phyloP scores from a whole-genome alignment of 2,113 vertebrate species.

The Monarcha castaneiventris region DNA sequence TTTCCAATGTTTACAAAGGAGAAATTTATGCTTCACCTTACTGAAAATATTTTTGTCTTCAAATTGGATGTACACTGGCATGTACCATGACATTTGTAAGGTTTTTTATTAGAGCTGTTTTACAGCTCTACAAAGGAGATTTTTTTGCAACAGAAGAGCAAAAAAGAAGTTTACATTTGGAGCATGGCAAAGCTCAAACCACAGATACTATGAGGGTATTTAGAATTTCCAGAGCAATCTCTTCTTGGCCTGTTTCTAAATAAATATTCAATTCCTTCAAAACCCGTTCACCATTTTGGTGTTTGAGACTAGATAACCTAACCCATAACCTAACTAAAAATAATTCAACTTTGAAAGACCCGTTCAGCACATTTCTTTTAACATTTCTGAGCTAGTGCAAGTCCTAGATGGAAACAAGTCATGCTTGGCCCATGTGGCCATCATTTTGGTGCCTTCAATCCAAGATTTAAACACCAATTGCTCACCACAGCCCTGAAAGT shows the following conservation, averaged over 20 bases:
- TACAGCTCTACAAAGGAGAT: not conserved
- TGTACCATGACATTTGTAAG: not conserved
- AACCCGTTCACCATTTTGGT: not conserved
- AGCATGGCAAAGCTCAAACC: not conserved
- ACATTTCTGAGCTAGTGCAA: not conserved
- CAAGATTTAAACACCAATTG: not conserved
- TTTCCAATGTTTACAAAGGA: constrained; percentile 6
- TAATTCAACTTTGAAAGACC: not conserved
- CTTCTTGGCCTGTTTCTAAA: not conserved
- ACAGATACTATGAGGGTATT: not conserved
- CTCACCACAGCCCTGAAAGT: not conserved
- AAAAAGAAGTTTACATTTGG: not conserved
- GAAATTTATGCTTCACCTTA: not conserved
- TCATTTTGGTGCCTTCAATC: not conserved
- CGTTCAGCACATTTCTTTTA: not conserved
- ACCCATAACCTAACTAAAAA: not conserved
- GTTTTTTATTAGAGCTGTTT: not conserved
- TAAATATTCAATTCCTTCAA: not conserved
- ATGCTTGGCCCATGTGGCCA: not conserved
- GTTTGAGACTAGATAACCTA: not conserved
- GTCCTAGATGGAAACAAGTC: not conserved
- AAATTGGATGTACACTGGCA: not conserved
- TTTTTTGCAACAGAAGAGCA: not conserved
- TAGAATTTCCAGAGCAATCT: not conserved
- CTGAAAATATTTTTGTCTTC: constrained; percentile 12